Base-by-base conservation (phyloP, 2,797 vertebrate species). In the Danio kyathit region DNA sequence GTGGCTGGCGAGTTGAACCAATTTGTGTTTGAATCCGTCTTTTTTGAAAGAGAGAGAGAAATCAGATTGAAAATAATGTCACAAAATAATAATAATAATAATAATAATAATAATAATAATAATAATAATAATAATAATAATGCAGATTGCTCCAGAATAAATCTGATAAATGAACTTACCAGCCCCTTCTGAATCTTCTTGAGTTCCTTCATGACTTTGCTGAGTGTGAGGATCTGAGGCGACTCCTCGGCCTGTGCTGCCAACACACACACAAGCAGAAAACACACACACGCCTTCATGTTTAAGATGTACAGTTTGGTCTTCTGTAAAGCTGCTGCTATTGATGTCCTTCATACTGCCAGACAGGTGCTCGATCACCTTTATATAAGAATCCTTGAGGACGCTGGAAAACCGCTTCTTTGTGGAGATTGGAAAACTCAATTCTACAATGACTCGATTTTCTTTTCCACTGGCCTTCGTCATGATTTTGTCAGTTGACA, bases 391-490 rank as follows among this genome's bases (percentile, higher is more conserved):
- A 95, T 96, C 95, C 94, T 93, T 94, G 90, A 90, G 95, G 93
- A 96, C 94, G 91, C 88, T 92, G 92, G 95, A 94, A 95, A 93
- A 96, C 95, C 96, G 94, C 96, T 94, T 91, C 91, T 94, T 90
- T 91, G 52, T 85, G 74, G 59, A 93, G 88, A 93, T 87, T 96
- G 97, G 98, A 98, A 99, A 97, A 91, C 94, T 94, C 54, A 2
- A 59, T 21, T 74, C 7, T 74, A 91, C 91, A 92, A 92, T 96
- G 96, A 97, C 93, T 98, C 91, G 87, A 94, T 96, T 97, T 97
- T 97, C 96, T 97, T 98, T 99, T 99, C 97, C 97, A 96, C 90
- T 96, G 95, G 95, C 41, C 95, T 93, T 78, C 84, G 81, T 85
- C 84, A 87, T 49, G 64, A 80, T 29, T 29, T 67, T 74, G 54